phyloP scores from a whole-genome alignment of 2,888 invertebrate genomes.

The Ophion slaviceki region DNA sequence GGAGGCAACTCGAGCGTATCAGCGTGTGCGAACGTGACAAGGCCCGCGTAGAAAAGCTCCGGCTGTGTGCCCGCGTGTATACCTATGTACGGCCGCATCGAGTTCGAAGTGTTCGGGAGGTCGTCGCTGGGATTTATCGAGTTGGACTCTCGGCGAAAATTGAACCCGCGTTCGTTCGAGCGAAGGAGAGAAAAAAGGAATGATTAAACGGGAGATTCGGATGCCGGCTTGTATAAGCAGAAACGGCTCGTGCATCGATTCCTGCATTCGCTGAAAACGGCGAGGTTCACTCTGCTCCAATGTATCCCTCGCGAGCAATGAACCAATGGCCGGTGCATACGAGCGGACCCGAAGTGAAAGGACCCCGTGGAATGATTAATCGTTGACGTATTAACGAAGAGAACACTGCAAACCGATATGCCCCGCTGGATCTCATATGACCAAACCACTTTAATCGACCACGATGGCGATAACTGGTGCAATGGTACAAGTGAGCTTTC shows the following conservation, averaged over 20 bases:
- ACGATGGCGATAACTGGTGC: not conserved
- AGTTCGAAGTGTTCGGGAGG: constrained; percentile 42
- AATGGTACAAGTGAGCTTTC: constrained; percentile 7
- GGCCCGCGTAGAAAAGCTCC: constrained; percentile 21
- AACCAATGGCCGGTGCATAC: not conserved
- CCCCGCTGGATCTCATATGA: constrained; percentile 12
- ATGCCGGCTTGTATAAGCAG: constrained; percentile 26
- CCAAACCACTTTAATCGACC: constrained; percentile 23
- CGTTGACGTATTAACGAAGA: constrained; percentile 22
- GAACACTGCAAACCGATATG: constrained; percentile 17
- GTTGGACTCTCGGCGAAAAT: constrained; percentile 55
- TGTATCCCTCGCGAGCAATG: constrained; percentile 4
- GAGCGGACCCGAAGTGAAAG: not conserved
- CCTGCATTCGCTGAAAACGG: constrained; percentile 20
- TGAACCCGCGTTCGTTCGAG: constrained; percentile 34
- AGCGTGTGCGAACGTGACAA: constrained; percentile 20
- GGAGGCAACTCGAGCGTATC: constrained; percentile 28
- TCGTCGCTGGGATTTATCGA: constrained; percentile 56
- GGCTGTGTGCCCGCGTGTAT: not conserved
- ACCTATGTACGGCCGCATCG: not conserved
- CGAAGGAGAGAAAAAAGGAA: constrained; percentile 35
- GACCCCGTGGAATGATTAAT: constrained; percentile 27
- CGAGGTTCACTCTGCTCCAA: not conserved
- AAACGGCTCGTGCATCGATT: constrained; percentile 30
- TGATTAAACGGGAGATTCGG: constrained; percentile 51